Base-by-base conservation (phyloP, 2,888 invertebrate genomes). In the Lapara coniferarum region DNA sequence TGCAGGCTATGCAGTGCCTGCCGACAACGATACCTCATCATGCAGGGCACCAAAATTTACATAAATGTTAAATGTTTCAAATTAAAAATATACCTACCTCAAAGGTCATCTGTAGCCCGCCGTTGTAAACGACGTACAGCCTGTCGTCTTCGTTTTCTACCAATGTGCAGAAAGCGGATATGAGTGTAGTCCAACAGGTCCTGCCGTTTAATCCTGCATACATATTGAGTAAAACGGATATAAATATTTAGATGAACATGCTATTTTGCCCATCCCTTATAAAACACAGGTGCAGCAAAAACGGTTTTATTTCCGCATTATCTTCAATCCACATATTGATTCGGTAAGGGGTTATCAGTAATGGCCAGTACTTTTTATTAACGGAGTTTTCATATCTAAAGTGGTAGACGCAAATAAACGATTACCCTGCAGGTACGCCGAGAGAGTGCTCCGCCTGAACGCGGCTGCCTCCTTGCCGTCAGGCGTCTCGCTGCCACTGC, bases 181-280 rank as follows among this genome's bases (percentile, higher is more conserved):
- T 98, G 56, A 98, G 92, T n/a, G 98, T 98, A 66, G 98, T 97
- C 98, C 98, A 98, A 85, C 97, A 97, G 0, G 98, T 97, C 70
- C 98, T 95, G 2, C 98, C 98, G 89, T 98, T 98, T 68, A 98
- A 92, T 80, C 97, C 97, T 92, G 91, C 10, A 70, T 75, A 37
- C 49, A 59, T 46, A 14, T 57, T 30, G 69, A 67, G 44, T 59
- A 19, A 44, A 16, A 69, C n/a, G 56, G n/a, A 53, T 69, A 52
- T 51, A 52, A 30, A 25, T 66, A 30, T 6, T 7, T 44, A 66
- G 70, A 51, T 55, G 19, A 55, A 55, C 19, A 55, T 72, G 70
- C 72, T 51, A 53, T 30, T 53, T 37, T 52, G 66, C 25, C 37
- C 51, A 51, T 30, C 66, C 66, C 66, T 19, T 66, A 3, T 19